phyloP scores from a whole-genome alignment of 2,888 invertebrate genomes.

The Teleogryllus oceanicus region DNA sequence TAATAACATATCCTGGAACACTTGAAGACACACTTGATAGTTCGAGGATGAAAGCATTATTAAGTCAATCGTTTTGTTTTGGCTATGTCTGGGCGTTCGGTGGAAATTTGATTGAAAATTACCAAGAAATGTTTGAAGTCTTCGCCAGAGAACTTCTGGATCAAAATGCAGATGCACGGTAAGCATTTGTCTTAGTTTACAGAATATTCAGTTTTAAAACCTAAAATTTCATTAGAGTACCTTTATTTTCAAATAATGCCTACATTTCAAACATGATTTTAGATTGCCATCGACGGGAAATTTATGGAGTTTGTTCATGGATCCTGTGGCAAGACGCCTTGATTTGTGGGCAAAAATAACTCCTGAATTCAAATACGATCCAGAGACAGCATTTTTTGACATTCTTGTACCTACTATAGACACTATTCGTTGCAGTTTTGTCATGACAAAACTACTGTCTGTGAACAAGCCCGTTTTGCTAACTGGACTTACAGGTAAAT shows the following conservation, averaged over 20 bases:
- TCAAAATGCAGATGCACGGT: constrained; percentile 64
- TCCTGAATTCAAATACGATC: constrained; percentile 68
- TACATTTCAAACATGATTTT: constrained; percentile 32
- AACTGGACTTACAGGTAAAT: constrained; percentile 78
- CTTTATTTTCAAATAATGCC: background rate
- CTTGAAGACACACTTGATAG: constrained; percentile 58
- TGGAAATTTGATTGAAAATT: constrained; percentile 72
- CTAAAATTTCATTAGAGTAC: background rate
- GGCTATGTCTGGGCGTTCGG: constrained; percentile 81
- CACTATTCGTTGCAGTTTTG: constrained; percentile 79
- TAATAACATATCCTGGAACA: constrained; percentile 62
- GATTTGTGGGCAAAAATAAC: constrained; percentile 78
- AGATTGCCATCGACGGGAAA: constrained; percentile 68
- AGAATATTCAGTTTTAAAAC: background rate
- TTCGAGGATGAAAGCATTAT: constrained; percentile 56
- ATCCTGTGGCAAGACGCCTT: constrained; percentile 64
- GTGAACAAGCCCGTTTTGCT: constrained; percentile 76
- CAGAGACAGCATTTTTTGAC: constrained; percentile 75
- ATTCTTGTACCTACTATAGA: constrained; percentile 88
- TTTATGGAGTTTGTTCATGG: constrained; percentile 74
- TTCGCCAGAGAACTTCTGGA: constrained; percentile 67
- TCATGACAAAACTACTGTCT: constrained; percentile 70
- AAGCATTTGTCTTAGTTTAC: constrained; percentile 35
- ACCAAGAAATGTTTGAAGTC: constrained; percentile 67
- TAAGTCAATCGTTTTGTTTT: constrained; percentile 77